Evolutionary conservation across 2,888 invertebrate species (phyloP).

Genomic region (Yponomeuta evonymella): DNA sequence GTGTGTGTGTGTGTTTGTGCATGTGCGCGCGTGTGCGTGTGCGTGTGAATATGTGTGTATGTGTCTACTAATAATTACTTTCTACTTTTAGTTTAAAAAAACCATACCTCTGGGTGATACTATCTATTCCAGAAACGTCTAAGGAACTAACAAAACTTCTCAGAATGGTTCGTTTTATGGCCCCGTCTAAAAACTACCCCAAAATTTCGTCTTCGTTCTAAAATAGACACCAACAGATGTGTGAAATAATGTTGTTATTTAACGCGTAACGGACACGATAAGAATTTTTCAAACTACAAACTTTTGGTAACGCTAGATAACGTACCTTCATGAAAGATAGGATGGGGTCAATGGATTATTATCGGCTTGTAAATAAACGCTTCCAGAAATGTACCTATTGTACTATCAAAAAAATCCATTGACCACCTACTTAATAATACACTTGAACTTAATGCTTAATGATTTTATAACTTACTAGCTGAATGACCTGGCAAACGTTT

Average conservation of each 20-base stretch:
- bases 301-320: background rate
- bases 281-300: background rate
- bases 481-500: too few relatives aligned
- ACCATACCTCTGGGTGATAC: too few relatives aligned
- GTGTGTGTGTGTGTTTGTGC: too few relatives aligned
- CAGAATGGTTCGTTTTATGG: background rate
- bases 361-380: background rate
- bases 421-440: too few relatives aligned
- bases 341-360: background rate
- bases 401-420: background rate
- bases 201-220: background rate
- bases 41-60: too few relatives aligned
- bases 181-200: background rate
- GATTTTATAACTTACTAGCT: too few relatives aligned
- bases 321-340: background rate
- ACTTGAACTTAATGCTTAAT: too few relatives aligned
- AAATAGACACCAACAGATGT: background rate
- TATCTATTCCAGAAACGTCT: background rate
- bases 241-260: background rate
- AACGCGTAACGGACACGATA: background rate
- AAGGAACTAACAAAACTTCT: background rate
- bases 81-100: too few relatives aligned
- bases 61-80: too few relatives aligned
- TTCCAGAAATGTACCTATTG: background rate
- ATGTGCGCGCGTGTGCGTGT: too few relatives aligned